Evolutionary conservation across 1,140 invertebrate genomes (phyloP).

Genomic region (Drosophila teissieri): DNA sequence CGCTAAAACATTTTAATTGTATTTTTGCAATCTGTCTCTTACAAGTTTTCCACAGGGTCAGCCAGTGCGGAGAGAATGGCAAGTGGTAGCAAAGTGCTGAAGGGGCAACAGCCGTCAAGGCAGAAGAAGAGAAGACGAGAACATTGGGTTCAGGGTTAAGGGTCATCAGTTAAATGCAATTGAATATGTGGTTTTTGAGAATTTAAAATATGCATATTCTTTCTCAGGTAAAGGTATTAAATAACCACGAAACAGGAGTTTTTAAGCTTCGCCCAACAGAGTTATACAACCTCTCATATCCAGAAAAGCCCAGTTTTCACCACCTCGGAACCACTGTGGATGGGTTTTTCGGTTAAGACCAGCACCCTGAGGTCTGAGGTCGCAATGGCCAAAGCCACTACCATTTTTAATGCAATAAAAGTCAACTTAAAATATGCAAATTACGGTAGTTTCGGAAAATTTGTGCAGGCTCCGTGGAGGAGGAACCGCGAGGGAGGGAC

Average conservation of each 20-base stretch:
- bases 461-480: conserved; percentile 73
- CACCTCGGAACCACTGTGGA: conserved; percentile 12
- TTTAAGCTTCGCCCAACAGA: too few species aligned
- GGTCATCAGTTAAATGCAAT: neutral
- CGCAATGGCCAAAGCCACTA: conserved; percentile 74
- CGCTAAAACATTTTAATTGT: conserved; percentile 83
- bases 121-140: conserved; percentile 23
- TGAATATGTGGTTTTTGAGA: too few species aligned
- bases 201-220: neutral
- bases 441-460: conserved; percentile 80
- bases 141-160: conserved; percentile 33
- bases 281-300: too few species aligned
- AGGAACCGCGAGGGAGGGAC: conserved; percentile 8
- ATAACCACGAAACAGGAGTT: too few species aligned
- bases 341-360: conserved; percentile 24
- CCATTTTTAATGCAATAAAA: conserved; percentile 83
- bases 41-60: conserved; percentile 69
- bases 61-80: conserved; percentile 14
- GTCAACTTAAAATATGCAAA: conserved; percentile 83
- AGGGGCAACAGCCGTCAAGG: conserved; percentile 23
- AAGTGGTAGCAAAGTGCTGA: conserved; percentile 22
- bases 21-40: conserved; percentile 80
- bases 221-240: too few species aligned
- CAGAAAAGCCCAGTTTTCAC: too few species aligned
- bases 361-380: conserved; percentile 58